Base-by-base conservation (phyloP, 2,113 vertebrate genomes). In the Monopterus albus region DNA sequence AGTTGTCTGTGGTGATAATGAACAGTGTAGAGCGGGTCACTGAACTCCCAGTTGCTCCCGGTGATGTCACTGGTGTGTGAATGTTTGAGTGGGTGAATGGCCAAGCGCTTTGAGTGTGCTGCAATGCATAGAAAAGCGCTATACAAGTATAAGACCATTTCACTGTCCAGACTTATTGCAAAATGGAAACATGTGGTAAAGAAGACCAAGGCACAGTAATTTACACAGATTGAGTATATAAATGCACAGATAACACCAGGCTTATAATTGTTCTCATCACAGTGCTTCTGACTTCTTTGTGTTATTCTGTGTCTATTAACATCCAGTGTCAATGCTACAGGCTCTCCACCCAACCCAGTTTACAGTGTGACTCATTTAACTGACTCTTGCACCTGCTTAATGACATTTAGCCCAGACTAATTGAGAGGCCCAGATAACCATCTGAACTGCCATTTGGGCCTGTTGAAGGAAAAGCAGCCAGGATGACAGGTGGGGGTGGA, bases 381-480 rank as follows among this genome's bases (percentile, higher is more conserved):
- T 83, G 83, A 81, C 79, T 75, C 83, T 84, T 90, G 90, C 91
- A 93, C 87, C 91, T 93, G 91, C 50, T 73, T 84, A 51, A 83
- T 91, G 92, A 90, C 90, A 93, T 93, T 93, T 89, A 78, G 81
- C 71, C 69, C 76, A 85, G 83, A 87, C 88, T 90, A 89, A 92
- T 81, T 86, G 84, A 81, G 81, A 81, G 80, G 70, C 84, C 59
- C 67, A 59, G 92, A 93, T 93, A 89, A 81, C 65, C 78, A 93
- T 93, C 92, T 79, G 82, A 69, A 71, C 76, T 83, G 88, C 87
- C 91, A 91, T 92, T 90, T 91, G 66, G 81, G 46, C 60, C 57
- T 11, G 91, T 80, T 86, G 89, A 90, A 79, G 86, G 87, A 86
- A 59, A 61, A 79, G 79, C 73, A 18, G 73, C 39, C 71, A 21